Evolutionary conservation across 2,113 vertebrate genomes (phyloP).

Genomic region (Tympanuchus pallidicinctus): DNA sequence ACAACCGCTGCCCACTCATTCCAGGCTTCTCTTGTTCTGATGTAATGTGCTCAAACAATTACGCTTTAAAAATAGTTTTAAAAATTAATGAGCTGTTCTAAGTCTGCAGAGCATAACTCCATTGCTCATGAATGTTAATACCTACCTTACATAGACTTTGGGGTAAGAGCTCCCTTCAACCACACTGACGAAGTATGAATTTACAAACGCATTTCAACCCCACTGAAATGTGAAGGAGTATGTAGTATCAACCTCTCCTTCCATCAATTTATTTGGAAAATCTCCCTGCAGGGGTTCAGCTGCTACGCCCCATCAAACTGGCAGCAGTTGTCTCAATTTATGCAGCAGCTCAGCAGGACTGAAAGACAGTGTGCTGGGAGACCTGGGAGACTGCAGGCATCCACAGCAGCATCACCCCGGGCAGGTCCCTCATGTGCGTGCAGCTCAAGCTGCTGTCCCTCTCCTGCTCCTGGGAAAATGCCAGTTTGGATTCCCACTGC

Average conservation of each 20-base stretch:
- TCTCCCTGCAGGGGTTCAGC: not conserved
- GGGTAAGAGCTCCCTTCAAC: not conserved
- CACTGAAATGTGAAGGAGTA: not conserved
- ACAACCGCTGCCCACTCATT: slow-evolving; percentile 3
- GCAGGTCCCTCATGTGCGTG: accelerated
- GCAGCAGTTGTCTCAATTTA: not conserved
- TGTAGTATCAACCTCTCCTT: not conserved
- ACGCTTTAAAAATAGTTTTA: not conserved
- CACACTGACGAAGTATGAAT: not conserved
- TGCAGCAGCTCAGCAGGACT: not conserved
- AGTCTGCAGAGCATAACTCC: not conserved
- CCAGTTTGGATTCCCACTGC: not conserved
- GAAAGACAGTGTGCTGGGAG: not conserved
- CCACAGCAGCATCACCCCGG: not conserved
- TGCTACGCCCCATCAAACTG: not conserved
- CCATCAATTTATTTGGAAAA: not conserved
- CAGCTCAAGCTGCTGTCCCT: not conserved
- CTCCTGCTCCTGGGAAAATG: not conserved
- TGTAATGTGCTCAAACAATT: not conserved
- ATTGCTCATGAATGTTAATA: not conserved
- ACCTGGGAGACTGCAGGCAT: not conserved
- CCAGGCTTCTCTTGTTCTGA: slow-evolving; percentile 16
- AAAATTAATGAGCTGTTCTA: not conserved
- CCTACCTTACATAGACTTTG: not conserved
- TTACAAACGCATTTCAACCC: not conserved